These are phyloP conservation scores for Brachylomia viminalis DNA, from an alignment of 2,888 invertebrate species.

Conservation along the genomic window DNA sequence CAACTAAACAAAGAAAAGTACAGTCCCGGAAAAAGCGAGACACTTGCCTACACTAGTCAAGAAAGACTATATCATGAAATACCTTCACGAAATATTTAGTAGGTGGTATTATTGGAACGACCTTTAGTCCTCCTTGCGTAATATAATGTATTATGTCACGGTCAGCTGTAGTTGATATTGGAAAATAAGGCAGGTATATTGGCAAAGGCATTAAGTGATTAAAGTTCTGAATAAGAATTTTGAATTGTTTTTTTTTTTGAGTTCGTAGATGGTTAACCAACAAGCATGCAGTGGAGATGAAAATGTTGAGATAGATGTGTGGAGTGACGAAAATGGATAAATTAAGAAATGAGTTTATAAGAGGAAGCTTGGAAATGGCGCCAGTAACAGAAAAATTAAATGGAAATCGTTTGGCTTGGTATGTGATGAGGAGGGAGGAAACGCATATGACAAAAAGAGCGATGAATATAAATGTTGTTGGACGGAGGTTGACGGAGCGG, in stretches of 20 bases:
- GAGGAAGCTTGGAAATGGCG: too few species aligned
- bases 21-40: slow-evolving; percentile 9
- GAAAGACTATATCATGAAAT: slow-evolving; percentile 43
- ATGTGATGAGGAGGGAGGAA: too few species aligned
- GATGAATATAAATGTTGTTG: too few species aligned
- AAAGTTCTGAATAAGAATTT: neutral
- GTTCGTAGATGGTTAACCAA: neutral
- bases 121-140: slow-evolving; percentile 33
- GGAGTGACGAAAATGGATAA: too few species aligned
- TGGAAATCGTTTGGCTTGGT: too few species aligned
- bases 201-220: slow-evolving; percentile 18
- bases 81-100: slow-evolving; percentile 53
- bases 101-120: slow-evolving; percentile 51
- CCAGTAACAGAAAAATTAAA: too few species aligned
- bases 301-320: too few species aligned
- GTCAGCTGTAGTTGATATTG: slow-evolving; percentile 24
- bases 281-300: too few species aligned
- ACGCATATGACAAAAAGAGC: too few species aligned
- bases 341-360: too few species aligned
- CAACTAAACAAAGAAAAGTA: neutral
- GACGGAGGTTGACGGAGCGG: too few species aligned
- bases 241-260: neutral
- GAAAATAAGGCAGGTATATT: slow-evolving; percentile 15
- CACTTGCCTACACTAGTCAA: slow-evolving; percentile 32
- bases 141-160: slow-evolving; percentile 23